Base-by-base conservation (phyloP, 2,888 invertebrate species). In the Microdon myrmicae region DNA sequence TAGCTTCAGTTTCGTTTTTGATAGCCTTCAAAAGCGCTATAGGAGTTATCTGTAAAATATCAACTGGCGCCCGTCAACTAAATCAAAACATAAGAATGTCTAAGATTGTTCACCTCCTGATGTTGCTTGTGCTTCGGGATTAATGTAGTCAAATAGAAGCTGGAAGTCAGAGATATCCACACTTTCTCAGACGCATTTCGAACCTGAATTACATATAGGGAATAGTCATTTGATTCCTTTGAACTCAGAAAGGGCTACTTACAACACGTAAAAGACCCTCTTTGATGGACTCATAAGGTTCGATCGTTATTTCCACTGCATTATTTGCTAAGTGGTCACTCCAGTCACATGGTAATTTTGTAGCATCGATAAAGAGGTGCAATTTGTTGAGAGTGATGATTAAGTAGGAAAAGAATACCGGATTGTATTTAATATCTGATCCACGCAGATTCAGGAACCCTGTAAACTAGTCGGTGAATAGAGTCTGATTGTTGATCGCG, bases 371-470 rank as follows among this genome's bases (percentile, higher is more conserved):
- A 74, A 89, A 91, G 1, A 92, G 72, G 56, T 84, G 81, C 13
- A 88, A 78, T 69, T 84, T 75, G 17, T 85, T 81, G 0, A 75
- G 73, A 8, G 84, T 84, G 4, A 90, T 77, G 12, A 90, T 78
- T 1, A 90, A 82, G 71, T 90, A 93, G 0, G 90, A 82, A 72
- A 91, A 91, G 76, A 93, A 93, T 0, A 93, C 92, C 0, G 97
- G 97, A 78, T 96, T 97, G 80, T 85, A 96, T 0, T 87, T 86
- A 61, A 97, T 95, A 75, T 98, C 97, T 0, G 89, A 87, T 0
- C 97, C 97, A 41, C 98, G 86, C 25, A 96, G 80, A 78, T 98
- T 98, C 23, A 97, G 81, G 3, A 95, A 84, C 85, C 92, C 90
- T 90, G 73, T 6, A 10, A 20, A 28, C 10, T 8, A 5, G 1